phyloP scores from a whole-genome alignment of 1,140 invertebrate genomes.

The Drosophila arizonae region DNA sequence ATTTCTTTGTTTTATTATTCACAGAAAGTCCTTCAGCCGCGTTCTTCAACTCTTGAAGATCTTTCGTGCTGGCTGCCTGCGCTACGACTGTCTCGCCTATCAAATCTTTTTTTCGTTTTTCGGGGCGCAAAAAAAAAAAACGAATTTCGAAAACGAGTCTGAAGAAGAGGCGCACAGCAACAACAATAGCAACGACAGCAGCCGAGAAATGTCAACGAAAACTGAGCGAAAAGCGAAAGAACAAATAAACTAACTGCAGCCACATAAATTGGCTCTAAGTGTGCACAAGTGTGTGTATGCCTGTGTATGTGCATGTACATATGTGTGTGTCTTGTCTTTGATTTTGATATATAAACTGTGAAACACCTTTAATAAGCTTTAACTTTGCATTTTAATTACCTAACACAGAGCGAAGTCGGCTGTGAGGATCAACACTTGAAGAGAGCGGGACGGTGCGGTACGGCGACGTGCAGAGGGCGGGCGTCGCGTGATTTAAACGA shows the following conservation, averaged over 20 bases:
- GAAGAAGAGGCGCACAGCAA: conserved; percentile 24
- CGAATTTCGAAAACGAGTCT: conserved; percentile 43
- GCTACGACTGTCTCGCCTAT: conserved; percentile 36
- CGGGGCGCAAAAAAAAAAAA: conserved; percentile 34
- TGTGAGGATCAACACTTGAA: conserved; percentile 5
- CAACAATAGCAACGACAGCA: too few species aligned
- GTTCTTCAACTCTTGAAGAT: conserved; percentile 42
- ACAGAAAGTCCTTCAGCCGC: conserved; percentile 46
- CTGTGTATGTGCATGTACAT: background rate
- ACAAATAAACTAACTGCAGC: conserved; percentile 42
- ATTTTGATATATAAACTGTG: conserved; percentile 21
- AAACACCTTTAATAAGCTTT: background rate
- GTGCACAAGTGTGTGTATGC: background rate
- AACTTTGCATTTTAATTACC: conserved; percentile 38
- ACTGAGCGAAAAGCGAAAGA: conserved; percentile 30
- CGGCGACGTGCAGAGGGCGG: background rate
- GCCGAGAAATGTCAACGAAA: conserved; percentile 49
- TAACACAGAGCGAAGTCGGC: conserved; percentile 34
- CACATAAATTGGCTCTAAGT: conserved; percentile 41
- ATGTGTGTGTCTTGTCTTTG: conserved; percentile 20
- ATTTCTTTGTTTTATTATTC: conserved; percentile 23
- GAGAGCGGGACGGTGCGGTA: background rate
- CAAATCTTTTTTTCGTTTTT: conserved; percentile 31
- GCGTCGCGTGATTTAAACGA: conserved; percentile 1
- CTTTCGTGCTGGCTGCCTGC: conserved; percentile 38